These are phyloP conservation scores for Anthophora plumipes DNA, from an alignment of 2,888 invertebrate genomes.

Conservation along the genomic window DNA sequence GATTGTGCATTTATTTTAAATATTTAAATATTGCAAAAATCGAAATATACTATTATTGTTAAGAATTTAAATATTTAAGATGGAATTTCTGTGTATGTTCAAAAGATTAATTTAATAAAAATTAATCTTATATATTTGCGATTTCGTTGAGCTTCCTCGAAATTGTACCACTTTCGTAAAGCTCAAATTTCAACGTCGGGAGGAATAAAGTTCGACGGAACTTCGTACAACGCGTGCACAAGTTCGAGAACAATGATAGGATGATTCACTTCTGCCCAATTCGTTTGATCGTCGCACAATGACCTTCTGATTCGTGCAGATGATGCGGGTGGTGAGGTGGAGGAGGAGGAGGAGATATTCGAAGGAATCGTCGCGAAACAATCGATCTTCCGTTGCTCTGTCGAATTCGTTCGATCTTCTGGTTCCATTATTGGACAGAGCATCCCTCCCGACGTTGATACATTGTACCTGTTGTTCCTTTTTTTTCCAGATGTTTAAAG, in stretches of 20 bases:
- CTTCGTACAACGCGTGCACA: not conserved
- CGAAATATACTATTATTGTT: no score
- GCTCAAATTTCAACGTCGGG: not conserved
- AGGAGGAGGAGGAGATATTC: no score
- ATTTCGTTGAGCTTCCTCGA: not conserved
- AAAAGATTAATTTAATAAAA: no score
- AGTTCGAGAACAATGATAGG: not conserved
- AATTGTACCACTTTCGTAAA: not conserved
- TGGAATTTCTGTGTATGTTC: no score
- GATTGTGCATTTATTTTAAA: no score
- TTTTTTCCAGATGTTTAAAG: constrained; percentile 22
- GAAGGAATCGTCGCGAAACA: constrained; percentile 22
- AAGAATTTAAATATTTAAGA: no score
- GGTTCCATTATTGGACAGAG: not conserved
- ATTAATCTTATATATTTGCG: no score
- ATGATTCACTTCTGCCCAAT: constrained; percentile 43
- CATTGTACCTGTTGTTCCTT: not conserved
- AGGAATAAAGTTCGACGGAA: not conserved
- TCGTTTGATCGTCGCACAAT: constrained; percentile 27
- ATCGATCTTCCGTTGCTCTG: constrained; percentile 18
- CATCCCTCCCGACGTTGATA: not conserved
- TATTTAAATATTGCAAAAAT: no score
- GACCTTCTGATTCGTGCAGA: constrained; percentile 31
- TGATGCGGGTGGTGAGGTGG: constrained; percentile 33
- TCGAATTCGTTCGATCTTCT: constrained; percentile 4